Base-by-base conservation (phyloP, 2,888 invertebrate species). In the Dermolepida albohirtum region DNA sequence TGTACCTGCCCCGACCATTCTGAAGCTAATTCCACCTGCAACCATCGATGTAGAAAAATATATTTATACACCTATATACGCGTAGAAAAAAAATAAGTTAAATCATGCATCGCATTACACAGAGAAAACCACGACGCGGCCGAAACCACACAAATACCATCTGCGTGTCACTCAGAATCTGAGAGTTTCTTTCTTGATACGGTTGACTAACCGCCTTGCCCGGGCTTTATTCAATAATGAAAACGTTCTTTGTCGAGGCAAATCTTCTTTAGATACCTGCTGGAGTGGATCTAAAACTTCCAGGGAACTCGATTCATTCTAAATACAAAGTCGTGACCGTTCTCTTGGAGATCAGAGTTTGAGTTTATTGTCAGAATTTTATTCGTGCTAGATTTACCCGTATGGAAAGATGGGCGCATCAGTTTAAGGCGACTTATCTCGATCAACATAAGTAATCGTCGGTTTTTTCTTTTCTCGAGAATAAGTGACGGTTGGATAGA, bases 11-110 rank as follows among this genome's bases (percentile, higher is more conserved):
- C n/a, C 14, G 5, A 7, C 43, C 43, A 43, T 57, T 57, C 43
- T 57, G 27, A 11, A 6, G 43, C 16, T 44, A 44, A 57, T 43
- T 57, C 57, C 57, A 57, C 57, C 57, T 57, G 57, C 57, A 11
- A 43, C 40, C 17, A 43, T 54, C 8, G 57, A 12, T 27, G 57
- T 57, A 22, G 57, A 44, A 43, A 57, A 44, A 10, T 6, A 17
- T 49, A 16, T 22, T 17, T 49, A 49, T 22, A 8, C 22, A 49
- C 11, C n/a, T 34, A 41, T 17, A 55, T 40, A 27, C 39, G 16
- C 12, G 39, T 39, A 54, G 12, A 54, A 16, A 43, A 6, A 44
- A 43, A 57, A 12, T 57, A 55, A 12, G 10, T 7, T 51, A 51
- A 51, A 51, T 22, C 51, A 51, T 51, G 51, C 29, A 51, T 51